Percentiles rank a stretch among this genome's conserved stretches.
phyloP scores from a whole-genome alignment of 2,113 vertebrate genomes.

The Grallaria varia region DNA sequence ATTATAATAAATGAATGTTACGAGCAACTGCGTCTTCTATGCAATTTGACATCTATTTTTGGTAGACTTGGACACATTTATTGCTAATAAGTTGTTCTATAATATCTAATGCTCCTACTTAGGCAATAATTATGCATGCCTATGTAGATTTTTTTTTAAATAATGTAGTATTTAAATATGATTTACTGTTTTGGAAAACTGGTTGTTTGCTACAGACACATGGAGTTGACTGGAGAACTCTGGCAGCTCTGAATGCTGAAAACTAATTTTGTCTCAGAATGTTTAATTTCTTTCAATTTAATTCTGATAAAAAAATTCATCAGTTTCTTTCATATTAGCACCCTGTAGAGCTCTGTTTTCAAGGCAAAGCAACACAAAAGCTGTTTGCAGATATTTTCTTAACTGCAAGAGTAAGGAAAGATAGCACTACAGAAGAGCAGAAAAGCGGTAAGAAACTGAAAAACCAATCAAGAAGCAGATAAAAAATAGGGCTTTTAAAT shows the following conservation, averaged over 20 bases:
- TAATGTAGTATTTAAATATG: not conserved
- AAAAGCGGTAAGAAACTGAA: not conserved
- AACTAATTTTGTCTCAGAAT: conserved; percentile 3
- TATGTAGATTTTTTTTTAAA: not conserved
- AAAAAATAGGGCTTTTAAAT: not conserved
- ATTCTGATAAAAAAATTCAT: conserved; percentile 7
- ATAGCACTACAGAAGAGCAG: not conserved
- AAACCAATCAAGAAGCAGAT: not conserved
- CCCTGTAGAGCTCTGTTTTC: not conserved
- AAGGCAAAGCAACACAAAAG: conserved; percentile 18
- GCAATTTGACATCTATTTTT: not conserved
- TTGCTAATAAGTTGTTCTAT: not conserved
- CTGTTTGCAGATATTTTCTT: not conserved
- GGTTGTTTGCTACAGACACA: not conserved
- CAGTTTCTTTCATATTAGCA: not conserved
- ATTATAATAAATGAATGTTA: not conserved
- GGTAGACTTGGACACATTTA: not conserved
- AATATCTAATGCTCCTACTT: not conserved
- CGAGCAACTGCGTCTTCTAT: not conserved
- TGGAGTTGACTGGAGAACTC: not conserved
- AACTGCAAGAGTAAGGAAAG: not conserved
- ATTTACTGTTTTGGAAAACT: not conserved
- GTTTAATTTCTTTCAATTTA: not conserved
- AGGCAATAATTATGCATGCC: not conserved
- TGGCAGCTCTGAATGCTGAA: not conserved